Evolutionary conservation across 2,888 invertebrate genomes (phyloP).

Genomic region (Caenorhabditis wallacei): DNA sequence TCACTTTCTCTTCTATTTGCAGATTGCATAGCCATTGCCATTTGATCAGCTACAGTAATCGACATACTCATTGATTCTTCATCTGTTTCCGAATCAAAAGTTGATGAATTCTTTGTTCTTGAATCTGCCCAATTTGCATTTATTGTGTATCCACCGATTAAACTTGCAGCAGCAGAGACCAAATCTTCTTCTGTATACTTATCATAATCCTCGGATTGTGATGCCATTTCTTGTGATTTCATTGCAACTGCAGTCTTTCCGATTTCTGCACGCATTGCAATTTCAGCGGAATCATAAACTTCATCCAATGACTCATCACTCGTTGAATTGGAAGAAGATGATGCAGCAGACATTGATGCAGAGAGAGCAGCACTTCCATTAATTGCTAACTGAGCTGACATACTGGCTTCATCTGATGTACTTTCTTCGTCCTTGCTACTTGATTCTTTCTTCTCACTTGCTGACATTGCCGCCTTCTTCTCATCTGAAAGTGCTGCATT

Average conservation of each 20-base stretch:
- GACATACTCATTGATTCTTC: conserved; percentile 40
- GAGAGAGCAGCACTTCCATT: conserved; percentile 11
- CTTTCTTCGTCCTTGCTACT: conserved; percentile 17
- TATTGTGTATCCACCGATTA: conserved; percentile 43
- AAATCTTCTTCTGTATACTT: conserved; percentile 45
- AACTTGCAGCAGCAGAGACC: conserved; percentile 40
- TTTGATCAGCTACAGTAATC: conserved; percentile 44
- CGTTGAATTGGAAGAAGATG: conserved; percentile 11
- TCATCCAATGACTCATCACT: conserved; percentile 28
- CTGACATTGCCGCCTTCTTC: conserved; percentile 11
- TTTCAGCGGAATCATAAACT: conserved; percentile 30
- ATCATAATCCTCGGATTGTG: conserved; percentile 47
- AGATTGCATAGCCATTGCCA: conserved; percentile 30
- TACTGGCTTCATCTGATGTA: conserved; percentile 11
- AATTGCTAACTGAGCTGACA: conserved; percentile 12
- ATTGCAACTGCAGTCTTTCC: conserved; percentile 28
- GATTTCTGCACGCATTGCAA: conserved; percentile 34
- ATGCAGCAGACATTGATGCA: conserved; percentile 6
- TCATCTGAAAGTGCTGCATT: conserved; percentile 31
- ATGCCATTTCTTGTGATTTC: conserved; percentile 50
- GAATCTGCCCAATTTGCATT: conserved; percentile 50
- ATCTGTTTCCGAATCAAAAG: conserved; percentile 42
- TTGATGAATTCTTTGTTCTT: conserved; percentile 29
- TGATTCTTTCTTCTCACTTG: conserved; percentile 8
- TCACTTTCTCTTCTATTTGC: conserved; percentile 3